Conservation (phyloP, 2,888 invertebrate genomes). For the Spilarctia lutea region DNA sequence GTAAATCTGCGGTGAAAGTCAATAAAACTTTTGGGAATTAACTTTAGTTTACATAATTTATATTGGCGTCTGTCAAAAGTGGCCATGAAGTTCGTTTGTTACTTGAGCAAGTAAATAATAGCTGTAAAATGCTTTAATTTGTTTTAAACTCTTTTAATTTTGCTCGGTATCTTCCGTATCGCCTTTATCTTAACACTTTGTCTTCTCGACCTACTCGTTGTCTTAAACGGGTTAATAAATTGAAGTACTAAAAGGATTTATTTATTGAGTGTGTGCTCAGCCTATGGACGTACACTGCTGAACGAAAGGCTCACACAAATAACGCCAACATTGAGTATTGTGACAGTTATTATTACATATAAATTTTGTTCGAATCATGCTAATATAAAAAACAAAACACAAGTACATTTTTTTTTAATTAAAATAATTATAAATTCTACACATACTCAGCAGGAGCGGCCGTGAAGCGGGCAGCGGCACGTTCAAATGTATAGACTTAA, state of each 20-base stretch:
- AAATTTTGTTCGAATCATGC: no score
- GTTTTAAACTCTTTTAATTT: constrained; percentile 30
- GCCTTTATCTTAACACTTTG: constrained; percentile 20
- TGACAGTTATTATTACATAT: no score
- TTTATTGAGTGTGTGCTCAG: not conserved
- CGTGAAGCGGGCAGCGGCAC: no score
- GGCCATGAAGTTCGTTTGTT: constrained; percentile 16
- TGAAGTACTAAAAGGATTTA: not conserved
- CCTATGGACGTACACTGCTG: no score
- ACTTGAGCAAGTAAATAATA: constrained; percentile 13
- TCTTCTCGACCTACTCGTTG: not conserved
- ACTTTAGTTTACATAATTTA: constrained; percentile 53
- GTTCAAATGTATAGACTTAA: no score
- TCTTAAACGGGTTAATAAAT: constrained; percentile 2
- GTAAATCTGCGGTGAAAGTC: constrained; percentile 55
- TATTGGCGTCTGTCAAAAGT: constrained; percentile 40
- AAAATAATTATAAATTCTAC: no score
- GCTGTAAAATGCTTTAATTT: constrained; percentile 29
- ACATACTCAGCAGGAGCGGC: no score
- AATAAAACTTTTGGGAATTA: constrained; percentile 60
- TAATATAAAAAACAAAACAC: no score
- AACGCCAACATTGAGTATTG: no score
- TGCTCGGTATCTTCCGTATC: constrained; percentile 25
- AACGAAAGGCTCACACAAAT: no score
- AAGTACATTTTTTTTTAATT: no score